Evolutionary conservation across 2,113 vertebrate species (phyloP), one percentile per base, ranked within the genome.

Genomic region (Paramormyrops kingsleyae): DNA sequence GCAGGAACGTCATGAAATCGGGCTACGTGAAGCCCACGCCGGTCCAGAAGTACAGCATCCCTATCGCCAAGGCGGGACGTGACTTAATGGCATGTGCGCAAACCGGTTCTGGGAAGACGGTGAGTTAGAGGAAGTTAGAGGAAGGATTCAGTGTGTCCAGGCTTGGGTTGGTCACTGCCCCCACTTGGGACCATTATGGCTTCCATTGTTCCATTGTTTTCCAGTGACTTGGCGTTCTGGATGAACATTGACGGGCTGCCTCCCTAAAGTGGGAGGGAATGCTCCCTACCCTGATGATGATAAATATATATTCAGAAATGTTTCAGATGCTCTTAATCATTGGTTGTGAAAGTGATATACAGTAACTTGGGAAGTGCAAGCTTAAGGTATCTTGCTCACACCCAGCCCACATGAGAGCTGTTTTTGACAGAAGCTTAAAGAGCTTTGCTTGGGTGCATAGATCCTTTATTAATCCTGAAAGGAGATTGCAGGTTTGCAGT

Each of bases 21-120:
- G 99, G 98, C 2, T 99, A 98, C 80, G 94, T 93, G 19, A 99
- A 98, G 92, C 97, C 97, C 59, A 99, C 98, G 19, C 98, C 99
- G 2, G 98, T 99, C 90, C 99, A 99, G 92, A 99, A 99, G 87
- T 95, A 99, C 27, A 97, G 98, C 88, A 98, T 99, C 91, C 98
- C 99, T 4, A 96, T 99, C 91, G 92, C 98, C 87, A 91, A 96
- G 87, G 95, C 96, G 0, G 97, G 97, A 90, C 95, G 98, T 70
- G 99, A 99, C 93, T 95, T 99, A 90, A 99, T 99, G 98, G 98
- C 99, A 12, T 99, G 98, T 92, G 98, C 98, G 6, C 99, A 99
- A 87, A 99, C 98, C 0, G 99, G 98, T 44, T 99, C 99, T 6
- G 99, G 99, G 5, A 99, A 99, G 95, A 99, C 98, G 77, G 99